phyloP scores from a whole-genome alignment of 2,113 vertebrate species.

The Actenoides hombroni region DNA sequence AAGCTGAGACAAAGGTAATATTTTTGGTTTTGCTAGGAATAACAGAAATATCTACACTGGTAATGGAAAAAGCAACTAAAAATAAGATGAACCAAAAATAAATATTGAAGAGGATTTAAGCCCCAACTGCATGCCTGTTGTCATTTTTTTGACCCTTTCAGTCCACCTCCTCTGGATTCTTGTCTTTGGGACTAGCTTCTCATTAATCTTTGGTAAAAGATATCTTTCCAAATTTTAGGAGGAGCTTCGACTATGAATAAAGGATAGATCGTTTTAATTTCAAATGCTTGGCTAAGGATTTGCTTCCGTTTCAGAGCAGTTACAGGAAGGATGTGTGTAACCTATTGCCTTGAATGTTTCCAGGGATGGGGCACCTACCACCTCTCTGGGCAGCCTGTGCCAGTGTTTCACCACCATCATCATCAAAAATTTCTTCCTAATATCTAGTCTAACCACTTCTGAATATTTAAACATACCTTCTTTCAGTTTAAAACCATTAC shows the following conservation, averaged over 20 bases:
- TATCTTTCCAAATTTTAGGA: not conserved
- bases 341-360: not conserved
- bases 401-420: not conserved
- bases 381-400: no score
- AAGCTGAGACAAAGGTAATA: not conserved
- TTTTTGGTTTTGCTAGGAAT: not conserved
- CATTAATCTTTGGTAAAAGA: not conserved
- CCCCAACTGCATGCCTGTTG: fast-evolving
- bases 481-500: not conserved
- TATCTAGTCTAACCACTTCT: no score
- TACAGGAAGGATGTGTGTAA: not conserved
- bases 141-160: not conserved
- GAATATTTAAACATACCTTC: not conserved
- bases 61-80: not conserved
- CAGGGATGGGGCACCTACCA: no score
- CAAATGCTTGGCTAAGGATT: not conserved
- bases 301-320: not conserved
- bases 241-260: not conserved
- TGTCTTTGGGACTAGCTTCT: not conserved
- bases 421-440: not conserved
- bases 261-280: not conserved
- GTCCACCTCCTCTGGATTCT: not conserved
- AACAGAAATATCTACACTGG: not conserved
- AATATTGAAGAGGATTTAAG: not conserved
- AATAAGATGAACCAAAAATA: not conserved